Conservation (phyloP, 2,888 invertebrate species). For the Bellardia bayeri region DNA sequence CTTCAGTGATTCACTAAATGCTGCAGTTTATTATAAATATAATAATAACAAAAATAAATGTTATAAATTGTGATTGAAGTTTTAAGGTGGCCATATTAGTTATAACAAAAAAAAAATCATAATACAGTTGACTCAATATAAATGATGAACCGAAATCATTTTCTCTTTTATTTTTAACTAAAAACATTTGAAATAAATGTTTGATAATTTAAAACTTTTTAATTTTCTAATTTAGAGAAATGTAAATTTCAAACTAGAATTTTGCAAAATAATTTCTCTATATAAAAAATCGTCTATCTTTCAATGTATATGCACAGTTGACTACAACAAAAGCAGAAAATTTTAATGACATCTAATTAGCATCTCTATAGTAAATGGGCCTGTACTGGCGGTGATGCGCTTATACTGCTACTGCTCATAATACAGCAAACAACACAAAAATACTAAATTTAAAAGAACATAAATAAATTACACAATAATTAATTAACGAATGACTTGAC, state of each 20-base stretch:
- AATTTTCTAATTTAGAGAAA: not conserved
- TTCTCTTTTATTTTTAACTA: not conserved
- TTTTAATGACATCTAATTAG: constrained; percentile 73
- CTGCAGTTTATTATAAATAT: constrained; percentile 53
- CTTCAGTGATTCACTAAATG: constrained; percentile 76
- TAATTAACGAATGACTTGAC: constrained; percentile 67
- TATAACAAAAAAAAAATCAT: too few relatives aligned
- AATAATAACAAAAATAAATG: not conserved
- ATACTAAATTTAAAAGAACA: constrained; percentile 22
- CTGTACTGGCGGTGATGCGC: constrained; percentile 12
- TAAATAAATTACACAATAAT: constrained; percentile 69
- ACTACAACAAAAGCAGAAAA: constrained; percentile 66
- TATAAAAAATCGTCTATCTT: not conserved
- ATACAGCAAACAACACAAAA: not conserved
- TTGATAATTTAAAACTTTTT: not conserved
- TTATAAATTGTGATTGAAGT: constrained; percentile 1
- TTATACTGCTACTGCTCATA: not conserved
- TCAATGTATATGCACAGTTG: constrained; percentile 58
- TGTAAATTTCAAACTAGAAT: not conserved
- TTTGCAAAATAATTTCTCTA: not conserved
- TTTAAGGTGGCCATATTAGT: not conserved
- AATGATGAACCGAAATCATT: too few relatives aligned
- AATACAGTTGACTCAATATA: too few relatives aligned
- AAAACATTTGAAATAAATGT: not conserved
- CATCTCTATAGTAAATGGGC: constrained; percentile 67